Percentiles rank a stretch among this genome's conserved stretches.
Conservation (phyloP, 2,888 invertebrate species). For the Metellina segmentata region DNA sequence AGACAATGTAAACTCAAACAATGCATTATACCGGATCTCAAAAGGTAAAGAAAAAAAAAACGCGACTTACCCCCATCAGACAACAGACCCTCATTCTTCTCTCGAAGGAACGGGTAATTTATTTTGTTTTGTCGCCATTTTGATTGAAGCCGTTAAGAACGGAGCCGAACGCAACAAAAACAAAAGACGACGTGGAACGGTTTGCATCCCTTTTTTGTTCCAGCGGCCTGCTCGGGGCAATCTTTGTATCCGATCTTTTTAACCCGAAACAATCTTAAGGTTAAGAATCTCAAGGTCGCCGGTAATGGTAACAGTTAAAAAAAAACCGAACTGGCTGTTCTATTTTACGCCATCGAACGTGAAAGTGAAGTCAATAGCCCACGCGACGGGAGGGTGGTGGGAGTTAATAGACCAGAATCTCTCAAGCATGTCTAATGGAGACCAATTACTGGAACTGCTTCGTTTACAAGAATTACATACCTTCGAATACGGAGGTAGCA, state of each 20-base stretch:
- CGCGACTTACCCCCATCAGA: neutral
- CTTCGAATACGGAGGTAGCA: neutral
- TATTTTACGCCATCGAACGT: conserved; percentile 54
- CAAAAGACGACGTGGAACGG: conserved; percentile 7
- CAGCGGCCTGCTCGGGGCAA: neutral
- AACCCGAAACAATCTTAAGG: conserved; percentile 41
- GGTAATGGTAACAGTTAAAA: conserved; percentile 33
- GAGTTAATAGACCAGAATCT: conserved; percentile 16
- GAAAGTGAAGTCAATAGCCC: conserved; percentile 69
- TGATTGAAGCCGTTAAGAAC: conserved; percentile 42
- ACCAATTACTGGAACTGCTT: conserved; percentile 2
- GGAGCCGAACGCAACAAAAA: conserved; percentile 13
- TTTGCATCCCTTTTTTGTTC: neutral
- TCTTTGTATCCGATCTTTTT: conserved; percentile 14
- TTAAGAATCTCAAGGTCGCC: conserved; percentile 58
- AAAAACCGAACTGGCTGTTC: conserved; percentile 29
- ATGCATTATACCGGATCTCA: conserved; percentile 27
- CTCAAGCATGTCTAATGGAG: conserved; percentile 25
- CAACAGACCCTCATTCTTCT: neutral
- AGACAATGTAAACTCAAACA: too few species aligned
- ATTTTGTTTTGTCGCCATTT: conserved; percentile 10
- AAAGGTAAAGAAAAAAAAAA: conserved; percentile 20
- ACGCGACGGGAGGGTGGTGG: neutral
- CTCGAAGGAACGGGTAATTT: neutral
- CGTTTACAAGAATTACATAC: neutral